Base-by-base conservation (phyloP, 2,797 vertebrate species). In the Masticophis lateralis region DNA sequence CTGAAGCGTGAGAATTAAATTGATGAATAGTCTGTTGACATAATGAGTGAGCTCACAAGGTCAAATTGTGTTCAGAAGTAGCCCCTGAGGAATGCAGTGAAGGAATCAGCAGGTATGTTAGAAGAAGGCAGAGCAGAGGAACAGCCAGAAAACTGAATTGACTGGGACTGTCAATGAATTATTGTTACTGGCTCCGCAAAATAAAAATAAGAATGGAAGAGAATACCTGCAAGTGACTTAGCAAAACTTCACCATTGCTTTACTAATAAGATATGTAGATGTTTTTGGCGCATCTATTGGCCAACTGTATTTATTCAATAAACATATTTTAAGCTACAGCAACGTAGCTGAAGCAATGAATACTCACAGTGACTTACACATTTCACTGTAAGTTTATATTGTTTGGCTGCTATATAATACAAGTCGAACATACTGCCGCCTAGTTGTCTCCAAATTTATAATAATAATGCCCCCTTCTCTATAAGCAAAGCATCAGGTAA, bases 11-110 rank as follows among this genome's bases (percentile, higher is more conserved):
- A 43, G 22, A 92, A 0, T 83, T 83, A 83, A 83, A 83, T 0
- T 92, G 94, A 93, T 53, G 8, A 92, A 93, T 51, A 90, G 91
- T 69, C 43, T 66, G 28, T 56, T 95, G 93, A 51, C 89, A 91
- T 2, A 94, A 88, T 89, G 51, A 91, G 16, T 25, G 0, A 0
- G 47, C 3, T 88, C 92, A 93, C 8, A 0, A 55, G 93, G 9
- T 90, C 86, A n/a, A 47, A 59, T 63, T 61, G 63, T 93, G 91
- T 90, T 91, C 91, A 4, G 25, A 94, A 89, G 51, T 91, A 27
- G 27, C 28, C 90, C 79, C 90, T 0, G 2, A 27, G 90, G 87
- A 83, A 1, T 88, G 89, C 11, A 10, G 87, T 66, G 87, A 79
- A 92, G 59, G 94, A 92, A 86, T 32, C 4, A 47, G 13, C 1